A percentile compares a stretch with the other conserved stretches of the same genome.
These are phyloP conservation scores for Myotis myotis DNA, from an alignment of 2,797 vertebrate species.

Conservation along the genomic window DNA sequence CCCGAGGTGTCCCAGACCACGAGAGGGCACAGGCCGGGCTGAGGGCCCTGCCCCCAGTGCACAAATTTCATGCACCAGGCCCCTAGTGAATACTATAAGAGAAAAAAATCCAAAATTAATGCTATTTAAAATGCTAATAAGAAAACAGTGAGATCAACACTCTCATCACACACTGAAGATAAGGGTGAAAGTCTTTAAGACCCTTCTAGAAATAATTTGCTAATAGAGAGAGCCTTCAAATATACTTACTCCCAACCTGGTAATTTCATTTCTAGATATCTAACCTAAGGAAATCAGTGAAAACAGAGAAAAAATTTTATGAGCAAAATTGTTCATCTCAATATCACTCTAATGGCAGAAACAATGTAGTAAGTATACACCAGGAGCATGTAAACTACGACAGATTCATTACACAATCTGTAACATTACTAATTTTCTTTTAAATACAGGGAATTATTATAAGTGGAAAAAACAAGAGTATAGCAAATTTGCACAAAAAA, in stretches of 20 bases:
- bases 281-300: background rate
- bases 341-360: background rate
- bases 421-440: background rate
- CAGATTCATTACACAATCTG: background rate
- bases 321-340: background rate
- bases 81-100: background rate
- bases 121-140: background rate
- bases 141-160: background rate
- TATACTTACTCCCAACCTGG: background rate
- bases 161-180: background rate
- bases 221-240: background rate
- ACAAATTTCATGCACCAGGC: no score
- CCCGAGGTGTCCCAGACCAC: no score
- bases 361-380: background rate
- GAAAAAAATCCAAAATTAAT: background rate
- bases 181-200: background rate
- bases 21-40: no score
- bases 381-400: background rate
- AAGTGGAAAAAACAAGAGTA: background rate
- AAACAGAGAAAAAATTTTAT: background rate
- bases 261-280: slow-evolving; percentile 10
- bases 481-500: slow-evolving; percentile 13
- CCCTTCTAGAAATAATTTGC: background rate
- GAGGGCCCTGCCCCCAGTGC: no score
- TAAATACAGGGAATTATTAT: background rate